These are phyloP conservation scores for Rhinatrema bivittatum DNA, from an alignment of 2,797 vertebrate species.

Conservation along the genomic window DNA sequence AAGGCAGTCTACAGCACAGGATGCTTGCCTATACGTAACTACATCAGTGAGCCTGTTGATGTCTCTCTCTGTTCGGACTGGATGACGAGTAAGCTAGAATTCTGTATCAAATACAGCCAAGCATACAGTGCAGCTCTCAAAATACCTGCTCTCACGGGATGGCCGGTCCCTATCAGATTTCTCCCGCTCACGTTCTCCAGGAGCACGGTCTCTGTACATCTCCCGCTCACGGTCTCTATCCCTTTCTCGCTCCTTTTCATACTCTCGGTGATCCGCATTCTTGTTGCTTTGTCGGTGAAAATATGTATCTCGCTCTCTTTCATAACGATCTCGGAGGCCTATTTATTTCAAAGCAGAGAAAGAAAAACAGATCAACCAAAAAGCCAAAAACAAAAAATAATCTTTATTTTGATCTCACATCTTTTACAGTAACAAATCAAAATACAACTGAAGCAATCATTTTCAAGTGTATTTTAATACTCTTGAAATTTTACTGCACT, in stretches of 20 bases:
- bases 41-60: too few relatives aligned
- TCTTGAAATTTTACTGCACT: too few relatives aligned
- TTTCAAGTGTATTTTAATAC: too few relatives aligned
- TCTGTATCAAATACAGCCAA: too few relatives aligned
- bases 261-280: conserved; percentile 78
- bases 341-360: not conserved
- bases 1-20: too few relatives aligned
- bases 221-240: conserved; percentile 56
- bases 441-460: too few relatives aligned
- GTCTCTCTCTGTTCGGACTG: too few relatives aligned
- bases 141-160: conserved; percentile 80
- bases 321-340: conserved; percentile 69
- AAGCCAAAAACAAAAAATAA: conserved; percentile 8
- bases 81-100: too few relatives aligned
- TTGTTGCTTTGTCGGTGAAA: conserved; percentile 79
- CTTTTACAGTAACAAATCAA: too few relatives aligned
- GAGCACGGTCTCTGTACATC: conserved; percentile 60
- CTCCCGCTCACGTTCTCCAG: conserved; percentile 82
- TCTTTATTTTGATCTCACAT: too few relatives aligned
- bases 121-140: too few relatives aligned
- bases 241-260: conserved; percentile 80
- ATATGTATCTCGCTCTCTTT: conserved; percentile 74
- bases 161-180: conserved; percentile 85
- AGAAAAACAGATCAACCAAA: not conserved
- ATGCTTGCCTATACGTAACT: too few relatives aligned